Evolutionary conservation across 1,140 invertebrate species (phyloP), one percentile per base, ranked within the genome.

Genomic region (Heliconius himera): DNA sequence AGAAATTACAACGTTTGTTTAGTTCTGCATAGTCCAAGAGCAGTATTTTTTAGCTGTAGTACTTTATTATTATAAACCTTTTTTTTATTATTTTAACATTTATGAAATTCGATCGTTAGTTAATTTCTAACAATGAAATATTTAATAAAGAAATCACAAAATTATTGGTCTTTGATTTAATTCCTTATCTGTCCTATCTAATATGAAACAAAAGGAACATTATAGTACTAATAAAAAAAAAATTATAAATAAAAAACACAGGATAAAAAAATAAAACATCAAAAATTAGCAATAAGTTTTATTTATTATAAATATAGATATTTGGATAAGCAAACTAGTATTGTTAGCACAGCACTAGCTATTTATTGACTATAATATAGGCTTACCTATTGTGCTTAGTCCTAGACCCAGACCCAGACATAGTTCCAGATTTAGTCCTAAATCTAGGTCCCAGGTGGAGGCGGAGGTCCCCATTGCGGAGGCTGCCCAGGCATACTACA

Each of bases 61-160:
- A 56, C 86, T 91, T 93, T 92, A 91, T 92, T 91, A 89, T 91
- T 89, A 91, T 88, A 87, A 92, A 88, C 85, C 87, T 92, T 92
- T 93, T n/a, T 93, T 93, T 93, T 91, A 89, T 91, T 91, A 92
- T 91, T 93, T 92, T 94, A 94, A 93, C 91, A 92, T 90, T 93
- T 94, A 91, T 91, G 82, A 92, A 93, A 90, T 91, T 93, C 91
- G 90, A 94, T 90, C 90, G 93, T 94, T 93, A 94, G 93, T 94
- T 94, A 88, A 92, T 94, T 93, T 94, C 93, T 94, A 94, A 94
- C 93, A 94, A 89, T 94, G 91, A 94, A 93, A 93, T 93, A 94
- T 94, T 94, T 94, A 93, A 94, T 94, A 94, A 94, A 94, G 90
- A 94, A 93, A 94, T 94, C 90, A 93, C 89, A 93, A 93, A 92